Conservation (phyloP, 2,113 vertebrate genomes). For the Leptobrachium leishanense region DNA sequence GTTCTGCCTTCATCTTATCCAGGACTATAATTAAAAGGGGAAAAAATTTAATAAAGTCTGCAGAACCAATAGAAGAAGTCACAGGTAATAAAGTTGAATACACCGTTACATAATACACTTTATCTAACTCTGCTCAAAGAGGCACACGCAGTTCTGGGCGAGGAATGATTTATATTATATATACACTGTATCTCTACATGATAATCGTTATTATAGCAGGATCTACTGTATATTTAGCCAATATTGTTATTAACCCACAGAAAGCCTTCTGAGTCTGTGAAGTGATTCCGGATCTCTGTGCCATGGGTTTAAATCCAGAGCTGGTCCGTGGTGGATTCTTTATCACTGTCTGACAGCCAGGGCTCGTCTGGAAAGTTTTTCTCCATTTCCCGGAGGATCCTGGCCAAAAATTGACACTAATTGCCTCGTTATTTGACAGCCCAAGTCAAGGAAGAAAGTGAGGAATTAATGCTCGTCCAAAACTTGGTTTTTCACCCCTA, state of each 20-base stretch:
- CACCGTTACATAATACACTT: not conserved
- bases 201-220: too few species aligned
- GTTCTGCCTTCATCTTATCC: not conserved
- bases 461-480: conserved; percentile 10
- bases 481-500: conserved; percentile 10
- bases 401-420: conserved; percentile 43
- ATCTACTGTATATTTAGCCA: not conserved
- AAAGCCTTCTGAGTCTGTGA: not conserved
- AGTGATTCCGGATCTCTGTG: not conserved
- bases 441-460: conserved; percentile 14
- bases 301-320: conserved; percentile 17
- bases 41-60: not conserved
- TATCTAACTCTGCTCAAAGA: not conserved
- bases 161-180: not conserved
- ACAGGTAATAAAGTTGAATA: not conserved
- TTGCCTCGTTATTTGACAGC: conserved; percentile 33
- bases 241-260: not conserved
- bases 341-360: conserved; percentile 33
- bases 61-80: not conserved
- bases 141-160: not conserved
- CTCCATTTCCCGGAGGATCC: conserved; percentile 19
- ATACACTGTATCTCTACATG: not conserved
- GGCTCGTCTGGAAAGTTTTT: conserved; percentile 23
- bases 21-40: not conserved
- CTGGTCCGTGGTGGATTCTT: conserved; percentile 25